Evolutionary conservation across 2,797 vertebrate genomes (phyloP).

Genomic region (Tauraco hartlaubi): DNA sequence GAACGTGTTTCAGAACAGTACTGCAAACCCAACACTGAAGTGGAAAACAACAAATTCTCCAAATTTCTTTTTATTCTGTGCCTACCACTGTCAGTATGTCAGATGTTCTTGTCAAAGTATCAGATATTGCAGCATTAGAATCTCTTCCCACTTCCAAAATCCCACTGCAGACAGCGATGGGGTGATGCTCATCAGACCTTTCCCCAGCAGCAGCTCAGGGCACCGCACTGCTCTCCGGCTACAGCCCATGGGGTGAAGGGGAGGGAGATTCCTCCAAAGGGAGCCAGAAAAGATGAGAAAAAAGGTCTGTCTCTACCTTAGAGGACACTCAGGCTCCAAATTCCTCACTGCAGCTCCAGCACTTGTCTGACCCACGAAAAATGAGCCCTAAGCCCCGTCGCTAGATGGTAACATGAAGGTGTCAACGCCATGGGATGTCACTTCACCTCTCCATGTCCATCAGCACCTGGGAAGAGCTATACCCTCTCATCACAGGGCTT

Average conservation of each 20-base stretch:
- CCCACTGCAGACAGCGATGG: rapidly evolving
- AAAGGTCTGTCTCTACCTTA: rapidly evolving
- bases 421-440: background rate
- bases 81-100: background rate
- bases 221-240: background rate
- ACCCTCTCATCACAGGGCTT: background rate
- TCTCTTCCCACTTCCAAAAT: background rate
- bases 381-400: rapidly evolving
- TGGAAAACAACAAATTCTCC: background rate
- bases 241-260: background rate
- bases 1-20: background rate
- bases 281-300: background rate
- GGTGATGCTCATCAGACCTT: background rate
- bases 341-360: rapidly evolving
- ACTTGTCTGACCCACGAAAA: background rate
- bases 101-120: background rate
- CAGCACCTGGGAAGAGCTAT: background rate
- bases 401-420: rapidly evolving
- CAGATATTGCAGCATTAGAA: background rate
- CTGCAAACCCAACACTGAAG: background rate
- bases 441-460: background rate
- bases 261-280: background rate
- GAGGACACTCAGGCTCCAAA: background rate
- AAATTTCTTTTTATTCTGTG: background rate
- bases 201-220: background rate